These are phyloP conservation scores for Maniola jurtina DNA, from an alignment of 1,140 invertebrate species.

Conservation along the genomic window DNA sequence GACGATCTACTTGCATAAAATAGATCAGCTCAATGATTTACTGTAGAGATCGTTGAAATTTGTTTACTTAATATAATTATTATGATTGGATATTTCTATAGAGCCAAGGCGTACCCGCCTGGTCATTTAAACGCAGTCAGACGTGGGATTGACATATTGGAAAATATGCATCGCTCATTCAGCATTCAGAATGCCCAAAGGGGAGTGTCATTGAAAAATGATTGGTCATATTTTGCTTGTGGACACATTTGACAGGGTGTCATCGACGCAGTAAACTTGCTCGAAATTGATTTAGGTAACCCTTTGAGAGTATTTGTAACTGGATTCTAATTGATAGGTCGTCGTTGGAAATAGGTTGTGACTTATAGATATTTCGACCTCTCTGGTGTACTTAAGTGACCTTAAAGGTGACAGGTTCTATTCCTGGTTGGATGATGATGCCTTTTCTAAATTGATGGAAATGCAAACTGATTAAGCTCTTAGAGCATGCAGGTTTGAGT, in stretches of 20 bases:
- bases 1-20: too few relatives aligned
- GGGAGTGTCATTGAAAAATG: constrained; percentile 54
- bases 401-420: too few relatives aligned
- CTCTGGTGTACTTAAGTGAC: too few relatives aligned
- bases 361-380: background rate
- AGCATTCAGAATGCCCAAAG: constrained; percentile 43
- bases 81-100: background rate
- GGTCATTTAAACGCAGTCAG: constrained; percentile 50
- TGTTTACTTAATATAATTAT: background rate
- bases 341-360: background rate
- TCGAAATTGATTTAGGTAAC: constrained; percentile 17
- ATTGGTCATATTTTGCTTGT: constrained; percentile 39
- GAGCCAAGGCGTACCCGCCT: constrained; percentile 15
- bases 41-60: too few relatives aligned
- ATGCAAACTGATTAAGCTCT: too few relatives aligned
- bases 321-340: constrained; percentile 13
- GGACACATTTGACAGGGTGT: constrained; percentile 25
- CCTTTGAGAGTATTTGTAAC: constrained; percentile 17
- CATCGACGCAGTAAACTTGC: constrained; percentile 21
- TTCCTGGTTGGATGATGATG: too few relatives aligned
- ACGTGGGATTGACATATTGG: constrained; percentile 60
- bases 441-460: too few relatives aligned
- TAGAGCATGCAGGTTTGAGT: too few relatives aligned
- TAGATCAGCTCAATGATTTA: too few relatives aligned
- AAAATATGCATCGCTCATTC: constrained; percentile 51